Base-by-base conservation (phyloP, 2,797 vertebrate genomes). In the Clarias pachynema region DNA sequence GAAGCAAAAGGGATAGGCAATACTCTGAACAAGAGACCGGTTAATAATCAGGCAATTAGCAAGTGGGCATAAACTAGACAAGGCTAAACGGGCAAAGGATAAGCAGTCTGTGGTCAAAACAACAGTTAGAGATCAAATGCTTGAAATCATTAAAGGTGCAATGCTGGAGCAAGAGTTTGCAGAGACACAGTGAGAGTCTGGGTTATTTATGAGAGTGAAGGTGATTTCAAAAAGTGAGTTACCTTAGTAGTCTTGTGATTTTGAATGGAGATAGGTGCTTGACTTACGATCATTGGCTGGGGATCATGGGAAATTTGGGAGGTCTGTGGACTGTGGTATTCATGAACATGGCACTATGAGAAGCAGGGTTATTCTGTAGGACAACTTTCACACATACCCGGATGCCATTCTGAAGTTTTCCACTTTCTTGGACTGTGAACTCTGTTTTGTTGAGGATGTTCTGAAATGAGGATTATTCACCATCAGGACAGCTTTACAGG, bases 191-290 rank as follows among this genome's bases (percentile, higher is more conserved):
- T 40, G 29, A 59, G 29, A 78, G 10, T 56, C 73, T 2, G 16
- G 14, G 26, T 34, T 34, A 6, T 59, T 75, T 34, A 59, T 24
- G 8, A 59, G 29, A 59, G 16, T 26, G 6, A 73, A 73, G 70
- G n/a, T 75, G 73, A 22, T 75, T 29, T 16, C 16, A 75, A 20
- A 75, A 74, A 74, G 24, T 56, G 72, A 44, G 69, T 57, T 57
- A 16, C 74, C 31, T 34, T 77, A 31, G 18, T 31, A 57, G 57
- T 24, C 73, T 31, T 18, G 49, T 57, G 53, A 34, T 31, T 57
- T 3, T 18, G 18, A 59, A 34, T 59, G 4, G 53, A 34, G 53
- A 77, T 77, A 59, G 44, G 14, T 56, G 72, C 53, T 60, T 60
- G 75, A 60, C n/a, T 75, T 20, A 53, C 1, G 49, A 57, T 56